These are phyloP conservation scores for Anguilla obscura DNA, from an alignment of 2,797 vertebrate genomes.

Conservation along the genomic window DNA sequence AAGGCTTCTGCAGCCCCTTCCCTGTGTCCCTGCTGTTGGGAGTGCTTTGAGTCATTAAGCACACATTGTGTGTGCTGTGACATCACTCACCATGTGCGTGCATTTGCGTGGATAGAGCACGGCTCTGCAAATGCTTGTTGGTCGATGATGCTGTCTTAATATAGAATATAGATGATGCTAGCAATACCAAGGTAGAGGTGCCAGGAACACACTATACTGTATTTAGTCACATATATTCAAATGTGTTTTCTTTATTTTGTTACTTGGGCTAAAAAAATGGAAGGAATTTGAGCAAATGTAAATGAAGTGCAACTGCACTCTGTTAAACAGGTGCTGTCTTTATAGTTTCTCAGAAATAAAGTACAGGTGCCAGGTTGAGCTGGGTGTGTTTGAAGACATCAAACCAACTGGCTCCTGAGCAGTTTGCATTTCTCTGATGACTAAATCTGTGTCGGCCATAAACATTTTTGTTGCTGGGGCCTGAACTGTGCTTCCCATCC, in stretches of 20 bases:
- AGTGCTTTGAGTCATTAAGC: background rate
- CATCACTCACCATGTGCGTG: conserved; percentile 11
- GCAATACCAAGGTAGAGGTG: background rate
- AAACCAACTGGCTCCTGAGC: background rate
- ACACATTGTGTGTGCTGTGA: background rate
- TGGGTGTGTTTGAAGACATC: background rate
- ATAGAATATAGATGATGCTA: background rate
- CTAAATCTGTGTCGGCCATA: background rate
- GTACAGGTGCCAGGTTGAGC: background rate
- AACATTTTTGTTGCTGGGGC: background rate
- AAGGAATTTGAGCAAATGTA: background rate
- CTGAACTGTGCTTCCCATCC: background rate
- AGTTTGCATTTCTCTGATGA: background rate
- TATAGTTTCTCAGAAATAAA: background rate
- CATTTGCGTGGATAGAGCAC: background rate
- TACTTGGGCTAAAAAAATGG: background rate
- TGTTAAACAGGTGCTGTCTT: background rate
- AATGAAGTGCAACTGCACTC: background rate
- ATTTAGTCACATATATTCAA: background rate
- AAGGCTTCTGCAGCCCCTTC: background rate
- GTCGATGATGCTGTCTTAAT: background rate
- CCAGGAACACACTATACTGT: background rate
- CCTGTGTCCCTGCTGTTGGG: background rate
- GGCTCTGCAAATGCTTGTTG: background rate
- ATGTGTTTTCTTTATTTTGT: background rate